A percentile compares a stretch with the other conserved stretches of the same genome.
These are phyloP conservation scores for Cygnus olor DNA, from an alignment of 2,797 vertebrate genomes.

Conservation along the genomic window DNA sequence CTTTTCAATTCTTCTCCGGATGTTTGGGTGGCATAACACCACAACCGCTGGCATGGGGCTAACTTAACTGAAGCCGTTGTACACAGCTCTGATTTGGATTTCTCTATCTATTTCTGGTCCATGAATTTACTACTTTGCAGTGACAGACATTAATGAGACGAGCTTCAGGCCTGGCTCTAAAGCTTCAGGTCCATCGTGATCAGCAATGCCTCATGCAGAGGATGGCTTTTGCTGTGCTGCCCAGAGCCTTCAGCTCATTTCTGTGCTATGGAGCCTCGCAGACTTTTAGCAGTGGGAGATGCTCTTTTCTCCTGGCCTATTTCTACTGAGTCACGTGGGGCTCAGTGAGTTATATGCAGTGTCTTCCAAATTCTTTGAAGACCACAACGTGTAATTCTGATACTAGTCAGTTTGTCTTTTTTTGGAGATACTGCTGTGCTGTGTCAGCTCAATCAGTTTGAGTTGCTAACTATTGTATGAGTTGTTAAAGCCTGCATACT, in stretches of 20 bases:
- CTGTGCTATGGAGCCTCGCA: not conserved
- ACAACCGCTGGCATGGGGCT: accelerated
- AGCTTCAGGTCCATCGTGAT: accelerated
- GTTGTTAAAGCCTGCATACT: not conserved
- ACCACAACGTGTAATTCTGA: not conserved
- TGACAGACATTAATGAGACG: not conserved
- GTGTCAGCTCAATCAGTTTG: not conserved
- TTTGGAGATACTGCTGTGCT: not conserved
- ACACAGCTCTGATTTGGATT: not conserved
- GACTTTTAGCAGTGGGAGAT: not conserved
- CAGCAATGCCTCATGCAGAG: not conserved
- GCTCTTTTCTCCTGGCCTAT: accelerated
- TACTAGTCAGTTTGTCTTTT: not conserved
- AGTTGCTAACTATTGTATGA: not conserved
- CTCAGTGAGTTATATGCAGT: not conserved
- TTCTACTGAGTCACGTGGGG: not conserved
- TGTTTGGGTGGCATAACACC: not conserved
- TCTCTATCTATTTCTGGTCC: not conserved
- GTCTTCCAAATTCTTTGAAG: not conserved
- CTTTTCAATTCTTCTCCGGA: not conserved
- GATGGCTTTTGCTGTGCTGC: not conserved
- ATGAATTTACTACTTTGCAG: not conserved
- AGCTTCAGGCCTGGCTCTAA: not conserved
- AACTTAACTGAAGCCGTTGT: not conserved
- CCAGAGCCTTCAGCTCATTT: not conserved